Evolutionary conservation across 2,797 vertebrate genomes (phyloP).

Genomic region (Notamacropus eugenii): DNA sequence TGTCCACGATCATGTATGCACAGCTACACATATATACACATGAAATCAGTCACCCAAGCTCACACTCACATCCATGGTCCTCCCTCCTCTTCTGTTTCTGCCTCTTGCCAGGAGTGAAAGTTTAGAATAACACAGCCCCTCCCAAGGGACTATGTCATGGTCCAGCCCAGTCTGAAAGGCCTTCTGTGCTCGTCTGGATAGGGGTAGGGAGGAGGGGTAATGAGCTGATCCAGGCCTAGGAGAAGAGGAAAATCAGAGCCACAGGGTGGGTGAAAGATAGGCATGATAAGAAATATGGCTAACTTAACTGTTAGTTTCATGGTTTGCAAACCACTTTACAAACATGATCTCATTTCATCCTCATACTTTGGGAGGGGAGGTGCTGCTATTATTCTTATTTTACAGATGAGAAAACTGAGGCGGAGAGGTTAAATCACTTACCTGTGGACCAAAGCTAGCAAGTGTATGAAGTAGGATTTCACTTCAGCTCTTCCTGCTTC

Average conservation of each 20-base stretch:
- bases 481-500: not conserved
- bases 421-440: not conserved
- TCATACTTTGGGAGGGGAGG: not conserved
- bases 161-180: constrained; percentile 49
- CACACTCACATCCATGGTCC: not conserved
- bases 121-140: constrained; percentile 84
- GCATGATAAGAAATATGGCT: not conserved
- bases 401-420: not conserved
- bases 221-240: not conserved
- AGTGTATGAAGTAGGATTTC: not conserved
- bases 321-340: not conserved
- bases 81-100: not conserved
- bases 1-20: not conserved
- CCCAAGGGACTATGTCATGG: constrained; percentile 58
- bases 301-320: not conserved
- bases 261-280: not conserved
- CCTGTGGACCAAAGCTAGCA: not conserved
- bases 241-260: not conserved
- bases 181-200: constrained; percentile 17
- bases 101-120: constrained; percentile 80
- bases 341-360: not conserved
- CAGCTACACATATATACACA: not conserved
- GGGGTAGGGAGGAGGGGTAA: fast-evolving
- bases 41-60: not conserved
- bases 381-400: not conserved